Conservation (phyloP, 2,113 vertebrate species). For the Scytalopus superciliaris region DNA sequence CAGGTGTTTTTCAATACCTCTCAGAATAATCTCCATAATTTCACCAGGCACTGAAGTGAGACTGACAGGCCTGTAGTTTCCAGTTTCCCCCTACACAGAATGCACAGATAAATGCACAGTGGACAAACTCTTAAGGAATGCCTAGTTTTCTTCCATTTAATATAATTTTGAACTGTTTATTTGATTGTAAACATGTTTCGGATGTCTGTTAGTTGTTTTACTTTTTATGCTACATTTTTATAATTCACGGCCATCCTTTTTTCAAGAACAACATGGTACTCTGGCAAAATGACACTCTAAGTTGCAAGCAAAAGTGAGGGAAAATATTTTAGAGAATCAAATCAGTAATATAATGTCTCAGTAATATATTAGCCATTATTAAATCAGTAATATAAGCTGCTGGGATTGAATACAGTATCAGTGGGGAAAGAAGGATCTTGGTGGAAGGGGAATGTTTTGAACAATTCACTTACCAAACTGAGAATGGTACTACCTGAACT, state of each 20-base stretch:
- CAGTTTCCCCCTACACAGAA: background rate
- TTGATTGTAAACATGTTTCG: background rate
- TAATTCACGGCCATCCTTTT: background rate
- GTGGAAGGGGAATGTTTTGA: background rate
- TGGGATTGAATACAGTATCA: background rate
- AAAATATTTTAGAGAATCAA: background rate
- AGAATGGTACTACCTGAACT: background rate
- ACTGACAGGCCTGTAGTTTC: too few species aligned
- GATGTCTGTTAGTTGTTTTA: background rate
- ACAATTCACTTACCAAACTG: background rate
- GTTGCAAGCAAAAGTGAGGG: background rate
- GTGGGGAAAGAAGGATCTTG: background rate
- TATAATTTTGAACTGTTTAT: background rate
- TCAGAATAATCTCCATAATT: too few species aligned
- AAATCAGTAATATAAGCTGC: background rate
- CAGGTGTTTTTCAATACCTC: too few species aligned
- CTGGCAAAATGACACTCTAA: background rate
- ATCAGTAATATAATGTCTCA: background rate
- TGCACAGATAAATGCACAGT: background rate
- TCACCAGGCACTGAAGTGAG: too few species aligned
- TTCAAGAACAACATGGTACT: background rate
- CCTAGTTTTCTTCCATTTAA: conserved; percentile 15
- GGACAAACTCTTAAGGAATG: background rate
- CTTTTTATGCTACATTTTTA: background rate
- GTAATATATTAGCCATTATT: background rate